Base-by-base conservation (phyloP, 2,113 vertebrate species). In the Spilogale gracilis region DNA sequence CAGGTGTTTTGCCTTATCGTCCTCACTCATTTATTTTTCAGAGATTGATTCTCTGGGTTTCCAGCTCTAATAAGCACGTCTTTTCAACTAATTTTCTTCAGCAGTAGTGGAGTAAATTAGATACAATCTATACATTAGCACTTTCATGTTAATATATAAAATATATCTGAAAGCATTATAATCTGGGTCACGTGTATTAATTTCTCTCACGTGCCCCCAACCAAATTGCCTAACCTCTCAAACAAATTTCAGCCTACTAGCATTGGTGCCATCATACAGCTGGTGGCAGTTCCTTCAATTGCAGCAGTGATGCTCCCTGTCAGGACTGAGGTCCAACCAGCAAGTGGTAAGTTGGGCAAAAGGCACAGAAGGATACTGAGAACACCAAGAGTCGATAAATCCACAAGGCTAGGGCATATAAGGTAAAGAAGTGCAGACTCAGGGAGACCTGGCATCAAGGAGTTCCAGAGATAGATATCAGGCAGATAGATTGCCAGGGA, bases 51-150 rank as follows among this genome's bases (percentile, higher is more conserved):
- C 80, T 74, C 38, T 83, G n/a, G 3, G 3, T 78, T 92, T 89
- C n/a, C 32, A 61, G 79, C 4, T 2, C 8, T 45, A 54, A 56
- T 18, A 88, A 81, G 1, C 10, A 50, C 56, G 65, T 91, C 73
- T 20, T 18, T 80, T 60, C 16, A 86, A 84, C 6, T 85, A 21
- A 71, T 85, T 90, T 89, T 95, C 48, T 85, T 85, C 56, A 89
- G 21, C 4, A 7, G 45, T 5, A n/a, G 4, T 52, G 50, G 67
- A 38, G 73, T 79, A 89, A 86, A 81, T 63, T 63, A 80, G 54
- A 78, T 76, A 18, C 9, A 65, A 91, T 23, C 82, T 71, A 21
- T 73, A 48, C 45, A 94, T 38, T 79, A 78, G 54, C 4, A 78
- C 16, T 56, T n/a, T 91, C 86, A 27, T 86, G 23, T 32, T 56